Percentiles rank a stretch among this genome's conserved stretches.
phyloP scores from a whole-genome alignment of 2,888 invertebrate genomes.

The Strigamia transsilvanica region DNA sequence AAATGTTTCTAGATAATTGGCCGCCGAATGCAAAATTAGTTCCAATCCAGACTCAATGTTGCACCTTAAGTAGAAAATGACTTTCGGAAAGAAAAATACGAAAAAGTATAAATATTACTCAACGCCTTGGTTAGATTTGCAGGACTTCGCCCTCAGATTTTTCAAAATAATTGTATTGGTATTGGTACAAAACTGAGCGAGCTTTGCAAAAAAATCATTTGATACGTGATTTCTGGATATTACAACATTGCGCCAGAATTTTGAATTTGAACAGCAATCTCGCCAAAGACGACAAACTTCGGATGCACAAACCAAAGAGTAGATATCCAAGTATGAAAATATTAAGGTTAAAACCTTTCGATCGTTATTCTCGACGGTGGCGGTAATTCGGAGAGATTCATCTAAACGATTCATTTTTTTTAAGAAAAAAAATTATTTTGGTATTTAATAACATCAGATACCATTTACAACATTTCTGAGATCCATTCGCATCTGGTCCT shows the following conservation, averaged over 20 bases:
- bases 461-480: background rate
- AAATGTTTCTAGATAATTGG: background rate
- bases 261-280: constrained; percentile 27
- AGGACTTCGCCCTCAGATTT: background rate
- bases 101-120: background rate
- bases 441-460: background rate
- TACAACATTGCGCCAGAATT: background rate
- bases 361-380: background rate
- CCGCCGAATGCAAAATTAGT: background rate
- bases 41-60: constrained; percentile 1
- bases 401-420: background rate
- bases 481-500: background rate
- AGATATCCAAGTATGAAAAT: constrained; percentile 25
- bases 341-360: background rate
- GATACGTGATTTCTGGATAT: background rate
- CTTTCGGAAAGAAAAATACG: background rate
- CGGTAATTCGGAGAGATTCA: background rate
- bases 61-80: background rate
- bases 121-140: background rate
- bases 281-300: constrained; percentile 30
- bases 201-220: background rate
- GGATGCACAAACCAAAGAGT: background rate
- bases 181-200: background rate
- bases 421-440: background rate
- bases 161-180: constrained; percentile 12